Base-by-base conservation (phyloP, 2,888 invertebrate genomes). In the Spatulosminthurus flaviceps region DNA sequence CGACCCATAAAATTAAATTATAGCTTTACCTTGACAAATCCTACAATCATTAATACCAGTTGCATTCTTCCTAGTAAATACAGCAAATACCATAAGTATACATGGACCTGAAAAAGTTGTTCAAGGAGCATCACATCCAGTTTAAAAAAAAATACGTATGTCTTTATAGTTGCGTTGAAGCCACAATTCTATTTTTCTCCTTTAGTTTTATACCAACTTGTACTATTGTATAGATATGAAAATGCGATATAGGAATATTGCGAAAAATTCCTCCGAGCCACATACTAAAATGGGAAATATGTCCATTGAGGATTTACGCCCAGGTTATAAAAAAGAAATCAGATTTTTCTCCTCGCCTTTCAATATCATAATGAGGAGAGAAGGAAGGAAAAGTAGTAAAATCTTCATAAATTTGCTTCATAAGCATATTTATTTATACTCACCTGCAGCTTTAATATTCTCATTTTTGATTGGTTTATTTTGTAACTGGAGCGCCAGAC, bases 1-100 rank as follows among this genome's bases (percentile, higher is more conserved):
- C n/a, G 19, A 51, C 9, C n/a, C 5, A 51, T 51, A 67, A 67
- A 67, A 67, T 67, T 67, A 67, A 67, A 26, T 67, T 67, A 67
- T 67, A 24, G 26, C 67, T 28, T 67, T 28, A 67, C 67, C 67
- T 67, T 67, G 67, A 67, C n/a, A n/a, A 26, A 67, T 4, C 29
- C 24, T 22, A 19, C 51, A 51, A n/a, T 51, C 51, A n/a, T 51
- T 2, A 51, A 51, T 51, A 51, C 51, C 51, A 51, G 51, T 19
- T 19, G 51, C 51, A 51, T 34, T 34, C 51, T 16, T 51, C n/a
- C n/a, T 16, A n/a, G 51, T n/a, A 51, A 19, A 51, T 13, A 51
- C 51, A 51, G 16, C 7, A 51, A 51, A 19, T 51, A 19, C n/a
- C 2, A 51, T 2, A 9, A 51, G 51, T 1, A 19, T 51, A 1